Conservation (phyloP, 2,888 invertebrate genomes). For the Ochropacha duplaris region DNA sequence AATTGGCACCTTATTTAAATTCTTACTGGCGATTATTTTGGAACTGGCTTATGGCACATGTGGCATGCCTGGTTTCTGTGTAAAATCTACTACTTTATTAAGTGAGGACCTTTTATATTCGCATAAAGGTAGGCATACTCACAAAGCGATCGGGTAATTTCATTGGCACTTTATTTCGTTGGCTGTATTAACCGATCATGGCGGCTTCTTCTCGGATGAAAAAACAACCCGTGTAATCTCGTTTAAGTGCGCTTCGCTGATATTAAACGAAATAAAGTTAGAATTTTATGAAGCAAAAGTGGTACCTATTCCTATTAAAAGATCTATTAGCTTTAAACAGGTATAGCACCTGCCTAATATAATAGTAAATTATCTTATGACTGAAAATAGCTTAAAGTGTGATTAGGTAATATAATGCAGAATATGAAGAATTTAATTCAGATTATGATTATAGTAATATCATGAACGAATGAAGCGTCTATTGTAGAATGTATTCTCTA, state of each 20-base stretch:
- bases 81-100: slow-evolving; percentile 75
- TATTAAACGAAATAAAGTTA: slow-evolving; percentile 50
- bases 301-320: slow-evolving; percentile 38
- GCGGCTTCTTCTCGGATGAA: slow-evolving; percentile 29
- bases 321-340: slow-evolving; percentile 21
- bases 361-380: not conserved
- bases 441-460: not conserved
- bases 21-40: slow-evolving; percentile 66
- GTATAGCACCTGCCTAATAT: not conserved
- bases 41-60: slow-evolving; percentile 54
- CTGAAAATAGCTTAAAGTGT: not conserved
- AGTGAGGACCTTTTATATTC: slow-evolving; percentile 65
- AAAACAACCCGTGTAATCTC: slow-evolving; percentile 46
- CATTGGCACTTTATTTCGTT: slow-evolving; percentile 61
- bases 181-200: slow-evolving; percentile 47
- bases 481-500: too few relatives aligned
- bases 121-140: slow-evolving; percentile 62
- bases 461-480: not conserved
- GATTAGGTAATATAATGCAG: not conserved
- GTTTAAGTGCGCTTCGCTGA: slow-evolving; percentile 51
- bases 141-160: slow-evolving; percentile 62
- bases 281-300: slow-evolving; percentile 51
- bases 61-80: slow-evolving; percentile 62
- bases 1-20: slow-evolving; percentile 79
- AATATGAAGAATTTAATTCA: not conserved